These are phyloP conservation scores for Hassar affinis DNA, from an alignment of 2,113 vertebrate genomes.

Conservation along the genomic window DNA sequence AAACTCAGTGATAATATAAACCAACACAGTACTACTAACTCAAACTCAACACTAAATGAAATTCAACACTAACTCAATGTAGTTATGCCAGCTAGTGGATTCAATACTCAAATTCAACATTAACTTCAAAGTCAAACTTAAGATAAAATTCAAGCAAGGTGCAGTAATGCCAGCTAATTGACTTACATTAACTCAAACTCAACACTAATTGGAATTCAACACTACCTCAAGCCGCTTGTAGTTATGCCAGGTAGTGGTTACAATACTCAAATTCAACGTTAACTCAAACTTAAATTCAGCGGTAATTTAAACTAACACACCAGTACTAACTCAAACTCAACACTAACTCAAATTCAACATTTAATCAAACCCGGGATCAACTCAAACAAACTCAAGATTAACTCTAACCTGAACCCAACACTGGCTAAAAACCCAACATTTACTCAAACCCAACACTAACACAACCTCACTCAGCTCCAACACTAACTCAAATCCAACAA, in stretches of 20 bases:
- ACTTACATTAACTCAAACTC: neutral
- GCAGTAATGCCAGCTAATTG: neutral
- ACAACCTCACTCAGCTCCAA: neutral
- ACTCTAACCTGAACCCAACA: neutral
- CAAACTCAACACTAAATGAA: neutral
- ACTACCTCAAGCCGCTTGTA: neutral
- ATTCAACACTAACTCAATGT: neutral
- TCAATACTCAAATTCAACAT: neutral
- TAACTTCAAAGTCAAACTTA: neutral
- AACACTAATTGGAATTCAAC: neutral
- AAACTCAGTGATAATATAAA: no score
- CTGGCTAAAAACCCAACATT: neutral
- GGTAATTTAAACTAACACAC: no score
- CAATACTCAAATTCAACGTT: no score
- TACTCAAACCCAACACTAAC: neutral
- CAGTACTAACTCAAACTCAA: neutral
- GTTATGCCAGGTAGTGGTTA: no score
- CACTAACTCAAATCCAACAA: no score
- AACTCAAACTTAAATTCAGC: no score
- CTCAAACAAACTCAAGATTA: neutral
- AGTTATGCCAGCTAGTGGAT: neutral
- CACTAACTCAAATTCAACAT: neutral
- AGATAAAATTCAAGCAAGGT: neutral
- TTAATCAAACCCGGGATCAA: neutral
- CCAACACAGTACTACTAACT: no score